A percentile compares a stretch with the other conserved stretches of the same genome.
Evolutionary conservation across 2,797 vertebrate species (phyloP).

Genomic region (Mionectes olivaceus): DNA sequence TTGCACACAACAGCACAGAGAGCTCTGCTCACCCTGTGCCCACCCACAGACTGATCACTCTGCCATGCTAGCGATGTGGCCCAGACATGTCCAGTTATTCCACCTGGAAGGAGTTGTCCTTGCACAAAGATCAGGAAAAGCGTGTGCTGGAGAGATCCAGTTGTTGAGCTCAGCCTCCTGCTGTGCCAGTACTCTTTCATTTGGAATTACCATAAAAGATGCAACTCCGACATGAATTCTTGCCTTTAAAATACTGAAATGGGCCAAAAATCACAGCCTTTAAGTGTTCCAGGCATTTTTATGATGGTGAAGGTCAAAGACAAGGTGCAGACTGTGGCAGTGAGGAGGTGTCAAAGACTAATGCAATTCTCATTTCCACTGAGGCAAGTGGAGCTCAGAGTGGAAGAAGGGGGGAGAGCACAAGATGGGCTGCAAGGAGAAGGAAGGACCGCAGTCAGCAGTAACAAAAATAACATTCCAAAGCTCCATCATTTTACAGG

Average conservation of each 20-base stretch:
- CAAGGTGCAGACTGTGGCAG: neutral
- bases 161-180: neutral
- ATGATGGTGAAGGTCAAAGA: slow-evolving; percentile 6
- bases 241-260: slow-evolving; percentile 17
- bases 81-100: neutral
- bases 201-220: slow-evolving; percentile 30
- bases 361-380: neutral
- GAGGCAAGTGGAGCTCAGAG: neutral
- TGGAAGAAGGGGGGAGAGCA: neutral
- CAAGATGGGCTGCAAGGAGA: neutral
- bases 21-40: neutral
- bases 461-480: neutral
- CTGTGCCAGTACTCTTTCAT: slow-evolving; percentile 16
- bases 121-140: neutral
- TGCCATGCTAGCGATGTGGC: neutral
- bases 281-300: slow-evolving; percentile 5
- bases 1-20: neutral
- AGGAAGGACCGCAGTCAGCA: neutral
- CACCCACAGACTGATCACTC: neutral
- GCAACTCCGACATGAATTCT: slow-evolving; percentile 15
- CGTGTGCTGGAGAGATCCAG: neutral
- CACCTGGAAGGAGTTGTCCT: neutral
- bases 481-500: neutral
- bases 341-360: slow-evolving; percentile 31
- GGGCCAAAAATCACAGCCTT: slow-evolving; percentile 36